Evolutionary conservation across 92 coral and sea anemone species (phyloP), one percentile per base, ranked within the genome.

Genomic region (Isaurus tuberculatus): DNA sequence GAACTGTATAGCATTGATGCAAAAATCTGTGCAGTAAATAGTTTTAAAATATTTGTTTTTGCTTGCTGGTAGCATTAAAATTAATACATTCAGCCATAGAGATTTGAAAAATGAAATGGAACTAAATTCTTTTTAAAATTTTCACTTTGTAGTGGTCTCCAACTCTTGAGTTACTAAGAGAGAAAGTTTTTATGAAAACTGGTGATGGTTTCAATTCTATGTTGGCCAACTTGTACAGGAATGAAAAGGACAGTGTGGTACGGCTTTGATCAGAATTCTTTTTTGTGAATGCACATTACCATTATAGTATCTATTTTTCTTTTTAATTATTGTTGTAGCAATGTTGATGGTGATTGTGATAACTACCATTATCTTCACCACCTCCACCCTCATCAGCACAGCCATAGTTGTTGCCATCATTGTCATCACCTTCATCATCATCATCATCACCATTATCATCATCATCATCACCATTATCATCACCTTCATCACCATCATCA

Each of bases 201-300:
- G 94, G 97, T 10, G 70, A 84, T 19, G 75, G 84, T 6, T 90
- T 92, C 75, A 92, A 92, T 44, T 90, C 97, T 22, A 92, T 92
- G 97, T 70, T 92, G 79, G 97, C 97, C 16, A 92, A 92, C 79
- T 81, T 92, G 40, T 92, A 92, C 88, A 88, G 97, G 57, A 86
- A 90, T 70, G 92, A 88, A 36, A 92, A 92, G 79, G 97, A 92
- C 64, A 92, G 97, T 72, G 97, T 92, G 97, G 97, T 88, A 37
- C 79, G 92, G 7, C 37, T 40, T 13, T 40, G 7, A 13, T 40
- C 46, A 40, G 46, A 8, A 40, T 40, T 40, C 19, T 51, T 16
- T 16, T 51, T 16, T 51, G 58, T 15, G 20, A 15, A 16, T 19
- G 58, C 58, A 51, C 6, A 19, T 51, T 51, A 51, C 16, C 22